Evolutionary conservation across 2,888 invertebrate species (phyloP), one percentile per base, ranked within the genome.

Genomic region (Brachylomia viminalis): DNA sequence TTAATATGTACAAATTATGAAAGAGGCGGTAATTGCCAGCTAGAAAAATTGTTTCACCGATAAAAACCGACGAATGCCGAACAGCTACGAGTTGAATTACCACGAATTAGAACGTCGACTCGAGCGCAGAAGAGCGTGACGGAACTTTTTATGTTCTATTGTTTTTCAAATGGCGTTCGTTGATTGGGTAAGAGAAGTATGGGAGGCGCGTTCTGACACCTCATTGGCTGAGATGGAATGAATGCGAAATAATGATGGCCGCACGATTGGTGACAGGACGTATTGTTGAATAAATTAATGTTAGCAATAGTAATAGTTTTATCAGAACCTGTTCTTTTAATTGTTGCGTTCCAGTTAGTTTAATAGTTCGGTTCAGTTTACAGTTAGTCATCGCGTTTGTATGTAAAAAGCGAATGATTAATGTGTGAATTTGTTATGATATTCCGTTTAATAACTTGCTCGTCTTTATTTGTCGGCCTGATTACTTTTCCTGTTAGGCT

Each of bases 101-200:
- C 88, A 94, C 93, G 92, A 93, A 94, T 93, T 93, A 92, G 90
- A 91, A 83, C 89, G 87, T 85, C 90, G 90, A 90, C 88, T 91
- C 95, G 88, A 90, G 94, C 94, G 95, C 94, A 92, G 90, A 91
- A 90, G 87, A 88, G 93, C 94, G 94, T 96, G 95, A 96, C 95
- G 95, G 85, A 88, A 92, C 93, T 96, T 96, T 96, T 96, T 94
- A 96, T 93, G 92, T 91, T 95, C 96, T 96, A 96, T 96, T 96
- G 96, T 96, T 96, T 96, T 96, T 96, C 95, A 96, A 96, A 96
- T 92, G 88, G 81, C 83, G 86, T 76, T 38, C 71, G 83, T 84
- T 88, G 88, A 96, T 96, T 96, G 96, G 96, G 72, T 79, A 82
- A 91, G 89, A 87, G 85, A 86, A 86, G 77, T 87, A 91, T 93